Base-by-base conservation (phyloP, 2,888 invertebrate species). In the Drosophila anceps region DNA sequence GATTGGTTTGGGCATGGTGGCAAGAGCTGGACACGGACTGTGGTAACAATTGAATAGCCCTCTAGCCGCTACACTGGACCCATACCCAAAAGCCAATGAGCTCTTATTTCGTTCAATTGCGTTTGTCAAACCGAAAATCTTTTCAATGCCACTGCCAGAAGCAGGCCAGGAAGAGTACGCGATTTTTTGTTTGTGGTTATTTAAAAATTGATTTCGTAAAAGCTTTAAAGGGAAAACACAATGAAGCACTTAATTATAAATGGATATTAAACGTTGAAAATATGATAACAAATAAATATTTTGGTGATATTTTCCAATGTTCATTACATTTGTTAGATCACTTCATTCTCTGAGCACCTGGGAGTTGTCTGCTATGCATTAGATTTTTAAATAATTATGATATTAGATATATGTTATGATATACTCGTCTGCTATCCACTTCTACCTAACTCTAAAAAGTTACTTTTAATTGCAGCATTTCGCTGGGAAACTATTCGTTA, bases 51-150 rank as follows among this genome's bases (percentile, higher is more conserved):
- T 76, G 76, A 79, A 79, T 77, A 55, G 66, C 63, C 65, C 62
- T 67, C 62, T 33, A 64, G 39, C 57, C 50, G 54, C 33, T 59
- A 24, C 55, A 18, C 59, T 53, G 27, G 37, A 51, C 62, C 61
- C 69, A 41, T 54, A 43, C 44, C 48, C 73, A 60, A 58, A 43
- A 70, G 43, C 65, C 66, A 79, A 54, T 71, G 76, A 67, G 80
- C 84, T 81, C 79, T 82, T 79, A 67, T 84, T 82, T 69, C 71
- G 85, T 87, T 82, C 84, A 87, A 82, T 87, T 82, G 82, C 76
- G 84, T 82, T 79, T 82, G 76, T 65, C 70, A 76, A 76, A 73
- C 69, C 79, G 66, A 82, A 87, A 87, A 82, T 58, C 82, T 79
- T 71, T 87, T 79, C 53, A 82, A 67, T 73, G 70, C 82, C 75